Base-by-base conservation (phyloP, 2,113 vertebrate species). In the Nanger granti region DNA sequence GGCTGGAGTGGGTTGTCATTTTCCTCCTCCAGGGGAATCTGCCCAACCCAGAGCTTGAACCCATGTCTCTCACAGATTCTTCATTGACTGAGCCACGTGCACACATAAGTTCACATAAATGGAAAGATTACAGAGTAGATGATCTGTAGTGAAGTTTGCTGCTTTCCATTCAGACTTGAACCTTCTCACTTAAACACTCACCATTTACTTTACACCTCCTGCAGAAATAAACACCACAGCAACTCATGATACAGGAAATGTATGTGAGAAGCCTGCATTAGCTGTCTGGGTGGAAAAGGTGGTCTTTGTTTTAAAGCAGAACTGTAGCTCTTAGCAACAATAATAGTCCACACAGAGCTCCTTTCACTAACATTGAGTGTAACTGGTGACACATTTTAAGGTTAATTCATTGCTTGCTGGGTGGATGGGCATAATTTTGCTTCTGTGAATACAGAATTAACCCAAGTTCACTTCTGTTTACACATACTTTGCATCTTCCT, bases 181-280 rank as follows among this genome's bases (percentile, higher is more conserved):
- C 8, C 34, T 92, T 97, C 86, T 95, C 8, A 31, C 7, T 1
- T 93, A 62, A 10, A 11, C 49, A 15, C 15, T 52, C 15, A 5
- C 4, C 24, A 17, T 41, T 89, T 12, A 91, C 11, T 24, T 73
- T 47, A 17, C 37, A 93, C 11, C 13, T 90, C 10, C 37, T 26
- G 8, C 13, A 64, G 69, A 60, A 76, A 41, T 84, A 64, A 87
- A n/a, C 2, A 22, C 8, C 52, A 55, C 3, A 83, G 76, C 14
- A 44, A 20, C 24, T 26, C 34, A 0, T 9, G 9, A 14, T 17
- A 28, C 17, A 73, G 34, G 57, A 24, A 54, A 47, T 49, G 22
- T 34, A 41, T 73, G 17, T 2, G 10, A 5, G 24, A 52, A n/a
- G 59, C 12, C 18, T 8, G 0, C 2, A 15, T n/a, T 12, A 9